These are phyloP conservation scores for Acanthornis magna DNA, from an alignment of 2,797 vertebrate genomes.

Conservation along the genomic window DNA sequence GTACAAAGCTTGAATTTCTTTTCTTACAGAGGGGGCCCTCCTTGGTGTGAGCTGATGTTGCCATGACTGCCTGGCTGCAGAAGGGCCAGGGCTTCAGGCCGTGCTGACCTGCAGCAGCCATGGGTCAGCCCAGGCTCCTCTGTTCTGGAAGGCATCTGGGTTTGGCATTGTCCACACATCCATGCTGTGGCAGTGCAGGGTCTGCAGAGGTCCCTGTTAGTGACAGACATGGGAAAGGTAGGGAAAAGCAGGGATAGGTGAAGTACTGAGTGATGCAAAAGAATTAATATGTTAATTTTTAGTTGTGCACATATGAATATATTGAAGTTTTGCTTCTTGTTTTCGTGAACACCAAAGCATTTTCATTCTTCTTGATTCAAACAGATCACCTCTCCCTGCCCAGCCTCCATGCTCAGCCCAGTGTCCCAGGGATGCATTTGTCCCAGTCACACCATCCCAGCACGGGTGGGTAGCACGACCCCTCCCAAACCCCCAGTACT, in stretches of 20 bases:
- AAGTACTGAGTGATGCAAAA: background rate
- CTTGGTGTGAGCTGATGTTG: background rate
- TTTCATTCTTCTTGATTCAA: background rate
- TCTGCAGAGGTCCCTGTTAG: background rate
- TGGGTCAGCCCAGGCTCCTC: background rate
- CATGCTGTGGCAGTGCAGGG: background rate
- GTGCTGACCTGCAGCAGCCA: rapidly evolving
- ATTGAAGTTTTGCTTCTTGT: rapidly evolving
- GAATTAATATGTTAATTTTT: background rate
- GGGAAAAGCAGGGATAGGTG: background rate
- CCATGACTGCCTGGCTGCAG: background rate
- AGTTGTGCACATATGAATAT: background rate
- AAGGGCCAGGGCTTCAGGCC: background rate
- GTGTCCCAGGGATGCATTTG: background rate
- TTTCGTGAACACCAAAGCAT: background rate
- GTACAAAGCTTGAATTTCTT: background rate
- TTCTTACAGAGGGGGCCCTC: background rate
- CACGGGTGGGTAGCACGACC: background rate
- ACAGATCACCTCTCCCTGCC: background rate
- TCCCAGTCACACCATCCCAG: background rate
- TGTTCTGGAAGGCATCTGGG: background rate
- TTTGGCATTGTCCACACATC: background rate
- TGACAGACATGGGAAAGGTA: rapidly evolving
- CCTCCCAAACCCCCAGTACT: rapidly evolving
- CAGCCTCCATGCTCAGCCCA: background rate